Evolutionary conservation across 1,140 invertebrate genomes (phyloP), one percentile per base, ranked within the genome.

Genomic region (Camponotus floridanus): DNA sequence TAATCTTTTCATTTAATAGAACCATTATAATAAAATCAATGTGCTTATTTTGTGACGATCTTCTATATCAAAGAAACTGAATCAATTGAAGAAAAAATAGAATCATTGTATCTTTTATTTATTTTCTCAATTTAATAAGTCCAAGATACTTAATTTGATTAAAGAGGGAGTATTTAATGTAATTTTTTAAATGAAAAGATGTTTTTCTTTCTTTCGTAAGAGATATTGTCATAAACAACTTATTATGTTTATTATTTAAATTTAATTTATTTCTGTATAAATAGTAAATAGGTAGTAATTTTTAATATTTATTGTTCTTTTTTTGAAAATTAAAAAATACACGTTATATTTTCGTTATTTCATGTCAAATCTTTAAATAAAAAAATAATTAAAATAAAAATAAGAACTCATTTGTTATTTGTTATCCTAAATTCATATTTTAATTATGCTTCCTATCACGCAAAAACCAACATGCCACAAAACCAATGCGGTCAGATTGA

Each of bases 21-120:
- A 83, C 80, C 67, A 89, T 88, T 88, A 91, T 90, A 83, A 88
- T 62, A 88, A 89, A 88, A 88, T 91, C 74, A 74, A 87, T 91
- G 73, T 26, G 9, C 13, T 42, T 31, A 33, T 55, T 45, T 81
- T 71, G 61, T 21, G 18, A 48, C 15, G 31, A 55, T 33, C 6
- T 45, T 36, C 6, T 51, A 51, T 51, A 48, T 3, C 45, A 51
- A 51, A 51, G 4, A 51, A 18, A 51, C 4, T 48, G 3, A 45
- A 42, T 21, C 36, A 39, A 9, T 4, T 51, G 9, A 51, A 48
- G 36, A 39, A n/a, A 21, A 39, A 3, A 31, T 13, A 21, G 39
- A 26, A 13, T 26, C 39, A n/a, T 3, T 18, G 9, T 21, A n/a
- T 18, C 11, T 21, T 36, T 13, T 2, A 45, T 26, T 0, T 33